A percentile compares a stretch with the other conserved stretches of the same genome.
phyloP scores from a whole-genome alignment of 2,888 invertebrate genomes.

The Pocota personata region DNA sequence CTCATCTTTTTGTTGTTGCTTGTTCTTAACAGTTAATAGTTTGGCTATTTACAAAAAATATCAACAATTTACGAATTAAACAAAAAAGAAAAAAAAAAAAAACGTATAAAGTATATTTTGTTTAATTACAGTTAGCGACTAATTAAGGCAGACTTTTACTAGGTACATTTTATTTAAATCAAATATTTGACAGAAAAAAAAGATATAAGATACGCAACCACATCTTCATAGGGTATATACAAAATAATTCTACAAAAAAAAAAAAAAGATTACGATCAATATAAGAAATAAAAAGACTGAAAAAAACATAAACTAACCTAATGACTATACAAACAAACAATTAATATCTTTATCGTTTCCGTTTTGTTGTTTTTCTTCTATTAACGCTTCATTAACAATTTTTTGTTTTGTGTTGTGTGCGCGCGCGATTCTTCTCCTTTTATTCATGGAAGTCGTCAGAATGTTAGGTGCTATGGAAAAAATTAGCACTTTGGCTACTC shows the following conservation, averaged over 20 bases:
- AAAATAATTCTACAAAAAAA: constrained; percentile 6
- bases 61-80: constrained; percentile 48
- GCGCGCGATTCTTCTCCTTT: not conserved
- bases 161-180: constrained; percentile 54
- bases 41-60: constrained; percentile 65
- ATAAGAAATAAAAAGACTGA: constrained; percentile 1
- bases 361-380: constrained; percentile 23
- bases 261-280: not conserved
- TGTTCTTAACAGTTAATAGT: constrained; percentile 54
- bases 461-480: constrained; percentile 18
- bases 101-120: not conserved
- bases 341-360: constrained; percentile 50
- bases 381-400: not conserved
- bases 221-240: not conserved
- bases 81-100: constrained; percentile 10
- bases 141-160: constrained; percentile 71
- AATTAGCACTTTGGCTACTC: constrained; percentile 1
- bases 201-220: not conserved
- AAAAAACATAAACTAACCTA: constrained; percentile 59
- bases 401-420: not conserved
- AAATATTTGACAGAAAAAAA: constrained; percentile 21
- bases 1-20: constrained; percentile 20
- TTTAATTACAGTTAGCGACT: constrained; percentile 62
- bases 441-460: constrained; percentile 20
- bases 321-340: constrained; percentile 69